Conservation (phyloP, 2,888 invertebrate species). For the Patella caerulea region DNA sequence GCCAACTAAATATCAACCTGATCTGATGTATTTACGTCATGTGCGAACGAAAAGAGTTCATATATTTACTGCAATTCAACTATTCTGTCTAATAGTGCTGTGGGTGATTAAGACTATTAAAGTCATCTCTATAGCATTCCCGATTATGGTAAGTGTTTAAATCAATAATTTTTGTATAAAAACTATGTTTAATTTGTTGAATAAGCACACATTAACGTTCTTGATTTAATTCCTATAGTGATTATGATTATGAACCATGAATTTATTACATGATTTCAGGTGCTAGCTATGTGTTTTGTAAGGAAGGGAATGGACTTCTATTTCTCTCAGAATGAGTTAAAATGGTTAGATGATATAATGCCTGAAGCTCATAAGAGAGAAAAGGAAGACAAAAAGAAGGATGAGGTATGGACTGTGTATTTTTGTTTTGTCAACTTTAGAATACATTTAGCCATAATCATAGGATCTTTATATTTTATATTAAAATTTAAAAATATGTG, state of each 20-base stretch:
- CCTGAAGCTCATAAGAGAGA: conserved; percentile 63
- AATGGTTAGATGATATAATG: conserved; percentile 71
- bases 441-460: too few species aligned
- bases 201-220: too few species aligned
- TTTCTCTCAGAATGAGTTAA: conserved; percentile 67
- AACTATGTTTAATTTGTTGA: too few species aligned
- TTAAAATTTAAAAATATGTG: too few species aligned
- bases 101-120: conserved; percentile 82
- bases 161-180: too few species aligned
- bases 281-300: conserved; percentile 68
- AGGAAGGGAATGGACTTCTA: conserved; percentile 67
- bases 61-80: conserved; percentile 72
- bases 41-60: conserved; percentile 86
- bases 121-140: conserved; percentile 93
- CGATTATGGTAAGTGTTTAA: conserved; percentile 82
- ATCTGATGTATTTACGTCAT: conserved; percentile 96
- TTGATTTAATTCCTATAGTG: not conserved
- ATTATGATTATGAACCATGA: not conserved
- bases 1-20: conserved; percentile 99
- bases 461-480: too few species aligned
- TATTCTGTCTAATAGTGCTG: conserved; percentile 67
- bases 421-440: not conserved
- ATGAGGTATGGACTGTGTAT: conserved; percentile 35
- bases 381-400: conserved; percentile 62
- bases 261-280: conserved; percentile 41